Evolutionary conservation across 1,140 invertebrate species (phyloP).

Genomic region (Bombus breviceps): DNA sequence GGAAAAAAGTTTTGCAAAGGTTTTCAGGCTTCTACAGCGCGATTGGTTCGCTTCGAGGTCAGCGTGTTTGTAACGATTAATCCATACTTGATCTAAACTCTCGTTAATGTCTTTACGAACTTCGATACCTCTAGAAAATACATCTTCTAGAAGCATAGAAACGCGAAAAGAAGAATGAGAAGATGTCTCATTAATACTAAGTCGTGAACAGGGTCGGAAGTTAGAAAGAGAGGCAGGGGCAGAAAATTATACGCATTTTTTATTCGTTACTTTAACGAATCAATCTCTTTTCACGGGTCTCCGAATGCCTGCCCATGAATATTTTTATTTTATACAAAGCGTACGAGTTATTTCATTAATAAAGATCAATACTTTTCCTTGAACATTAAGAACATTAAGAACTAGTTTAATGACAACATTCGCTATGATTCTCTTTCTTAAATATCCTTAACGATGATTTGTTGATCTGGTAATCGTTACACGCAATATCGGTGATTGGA

Average conservation of each 20-base stretch:
- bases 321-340: neutral
- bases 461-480: too few relatives aligned
- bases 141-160: neutral
- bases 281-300: neutral
- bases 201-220: slow-evolving; percentile 18
- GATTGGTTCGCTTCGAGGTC: neutral
- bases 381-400: neutral
- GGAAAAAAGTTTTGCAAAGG: neutral
- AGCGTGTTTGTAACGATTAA: neutral
- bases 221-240: neutral
- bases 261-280: slow-evolving; percentile 39
- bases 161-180: slow-evolving; percentile 12
- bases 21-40: too few relatives aligned
- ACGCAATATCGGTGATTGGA: too few relatives aligned
- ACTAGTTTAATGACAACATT: too few relatives aligned
- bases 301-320: too few relatives aligned
- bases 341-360: too few relatives aligned
- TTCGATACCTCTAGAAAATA: neutral
- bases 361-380: neutral
- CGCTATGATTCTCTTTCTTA: too few relatives aligned
- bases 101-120: neutral
- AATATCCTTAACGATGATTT: too few relatives aligned
- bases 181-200: slow-evolving; percentile 58
- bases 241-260: neutral
- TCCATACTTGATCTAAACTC: too few relatives aligned